Evolutionary conservation across 2,113 vertebrate species (phyloP), one percentile per base, ranked within the genome.

Genomic region (Ptilonorhynchus violaceus): DNA sequence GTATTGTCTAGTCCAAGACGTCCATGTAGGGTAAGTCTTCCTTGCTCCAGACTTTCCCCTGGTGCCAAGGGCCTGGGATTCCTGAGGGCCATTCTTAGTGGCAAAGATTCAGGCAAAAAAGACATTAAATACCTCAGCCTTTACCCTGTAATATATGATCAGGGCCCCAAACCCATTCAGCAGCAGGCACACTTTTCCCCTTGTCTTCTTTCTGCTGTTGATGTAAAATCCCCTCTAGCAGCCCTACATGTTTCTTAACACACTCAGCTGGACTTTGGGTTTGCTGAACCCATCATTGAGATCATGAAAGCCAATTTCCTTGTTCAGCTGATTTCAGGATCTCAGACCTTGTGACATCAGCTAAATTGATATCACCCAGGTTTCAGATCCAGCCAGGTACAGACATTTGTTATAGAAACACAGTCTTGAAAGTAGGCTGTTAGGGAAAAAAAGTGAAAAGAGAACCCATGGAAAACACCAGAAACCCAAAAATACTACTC

Each of bases 11-110:
- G 25, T 27, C 25, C n/a, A 42, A 68, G 44, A 49, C 4, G 2
- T 66, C 28, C 10, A 2, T 12, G 0, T 1, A 60, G 11, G 4
- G 10, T 56, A 35, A 27, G 5, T n/a, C 4, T 35, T 69, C 60
- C 14, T 30, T 35, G 17, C 17, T 66, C 25, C 62, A 84, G 25
- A 46, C 11, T 58, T 78, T 47, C 13, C 10, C 11, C 7, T 47
- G 2, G 8, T 39, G 30, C 4, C 16, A 79, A 17, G 8, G 11
- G 5, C 11, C 88, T 85, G 17, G 11, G 13, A 39, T 39, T 77
- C 31, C 53, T 22, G 10, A 63, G 33, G 15, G 7, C 13, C 31
- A 28, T 15, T 44, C 18, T 52, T 19, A 10, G 6, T 23, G 25
- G 22, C n/a, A 66, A 66, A 75, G 53, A 35, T 3, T 49, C 39